phyloP scores from a whole-genome alignment of 2,888 invertebrate genomes.

The Sabatieria punctata region DNA sequence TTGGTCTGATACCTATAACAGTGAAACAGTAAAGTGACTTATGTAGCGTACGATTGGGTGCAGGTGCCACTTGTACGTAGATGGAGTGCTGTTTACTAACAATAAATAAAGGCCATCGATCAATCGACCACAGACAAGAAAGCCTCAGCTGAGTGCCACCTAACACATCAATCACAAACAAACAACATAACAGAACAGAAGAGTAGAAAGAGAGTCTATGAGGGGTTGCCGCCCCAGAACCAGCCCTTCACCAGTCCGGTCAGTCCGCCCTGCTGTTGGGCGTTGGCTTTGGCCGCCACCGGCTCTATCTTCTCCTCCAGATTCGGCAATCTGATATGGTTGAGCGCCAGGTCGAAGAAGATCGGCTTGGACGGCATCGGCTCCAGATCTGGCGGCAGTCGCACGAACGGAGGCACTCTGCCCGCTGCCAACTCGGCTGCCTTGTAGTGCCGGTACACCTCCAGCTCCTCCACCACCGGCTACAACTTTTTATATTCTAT shows the following conservation, averaged over 20 bases:
- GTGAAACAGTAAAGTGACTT: too few relatives aligned
- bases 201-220: too few relatives aligned
- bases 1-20: too few relatives aligned
- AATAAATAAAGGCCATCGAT: too few relatives aligned
- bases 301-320: slow-evolving; percentile 30
- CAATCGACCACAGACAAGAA: too few relatives aligned
- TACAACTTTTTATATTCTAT: too few relatives aligned
- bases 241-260: slow-evolving; percentile 86
- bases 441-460: neutral
- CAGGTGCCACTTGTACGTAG: too few relatives aligned
- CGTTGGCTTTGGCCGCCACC: slow-evolving; percentile 20
- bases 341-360: slow-evolving; percentile 91
- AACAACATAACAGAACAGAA: too few relatives aligned
- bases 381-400: slow-evolving; percentile 58
- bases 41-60: too few relatives aligned
- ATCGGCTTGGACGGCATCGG: slow-evolving; percentile 71
- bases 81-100: too few relatives aligned
- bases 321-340: slow-evolving; percentile 50
- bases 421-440: slow-evolving; percentile 2
- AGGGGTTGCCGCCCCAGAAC: slow-evolving; percentile 62
- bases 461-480: slow-evolving; percentile 1
- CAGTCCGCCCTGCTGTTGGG: slow-evolving; percentile 44
- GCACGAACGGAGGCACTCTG: slow-evolving; percentile 42
- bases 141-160: too few relatives aligned
- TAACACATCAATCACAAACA: too few relatives aligned